phyloP scores from a whole-genome alignment of 2,113 vertebrate species.

The Ammodytes marinus region DNA sequence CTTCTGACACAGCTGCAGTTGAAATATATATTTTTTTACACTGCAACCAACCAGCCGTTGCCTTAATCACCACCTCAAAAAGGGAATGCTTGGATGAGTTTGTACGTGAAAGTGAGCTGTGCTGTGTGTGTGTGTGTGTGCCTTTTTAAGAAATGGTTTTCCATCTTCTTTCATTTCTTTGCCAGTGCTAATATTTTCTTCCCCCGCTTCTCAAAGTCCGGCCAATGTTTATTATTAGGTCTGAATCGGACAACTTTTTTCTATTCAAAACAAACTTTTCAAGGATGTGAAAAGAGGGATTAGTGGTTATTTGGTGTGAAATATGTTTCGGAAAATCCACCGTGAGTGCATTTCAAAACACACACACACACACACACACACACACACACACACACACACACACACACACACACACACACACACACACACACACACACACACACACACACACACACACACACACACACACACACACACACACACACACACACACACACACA shows the following conservation, averaged over 20 bases:
- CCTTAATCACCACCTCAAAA: slow-evolving; percentile 37
- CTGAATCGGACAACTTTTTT: slow-evolving; percentile 53
- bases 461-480: no score
- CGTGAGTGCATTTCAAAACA: slow-evolving; percentile 50
- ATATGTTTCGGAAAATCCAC: slow-evolving; percentile 63
- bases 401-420: no score
- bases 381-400: no score
- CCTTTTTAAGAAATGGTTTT: slow-evolving; percentile 47
- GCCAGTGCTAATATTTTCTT: slow-evolving; percentile 5
- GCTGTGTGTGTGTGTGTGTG: slow-evolving; percentile 5
- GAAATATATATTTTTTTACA: slow-evolving; percentile 66
- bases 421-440: no score
- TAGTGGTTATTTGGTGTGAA: slow-evolving; percentile 58
- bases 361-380: slow-evolving; percentile 2
- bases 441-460: no score
- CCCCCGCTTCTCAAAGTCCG: slow-evolving; percentile 47
- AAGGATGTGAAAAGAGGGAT: slow-evolving; percentile 69
- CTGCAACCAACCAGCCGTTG: slow-evolving; percentile 48
- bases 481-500: no score
- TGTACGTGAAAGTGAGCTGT: slow-evolving; percentile 34
- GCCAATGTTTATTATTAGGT: slow-evolving; percentile 55
- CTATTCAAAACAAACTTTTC: slow-evolving; percentile 64
- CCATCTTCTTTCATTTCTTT: slow-evolving; percentile 57
- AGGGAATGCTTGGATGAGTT: slow-evolving; percentile 41
- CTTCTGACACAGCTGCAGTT: slow-evolving; percentile 68